These are phyloP conservation scores for Myotis vivesi DNA, from an alignment of 2,797 vertebrate species.

Conservation along the genomic window DNA sequence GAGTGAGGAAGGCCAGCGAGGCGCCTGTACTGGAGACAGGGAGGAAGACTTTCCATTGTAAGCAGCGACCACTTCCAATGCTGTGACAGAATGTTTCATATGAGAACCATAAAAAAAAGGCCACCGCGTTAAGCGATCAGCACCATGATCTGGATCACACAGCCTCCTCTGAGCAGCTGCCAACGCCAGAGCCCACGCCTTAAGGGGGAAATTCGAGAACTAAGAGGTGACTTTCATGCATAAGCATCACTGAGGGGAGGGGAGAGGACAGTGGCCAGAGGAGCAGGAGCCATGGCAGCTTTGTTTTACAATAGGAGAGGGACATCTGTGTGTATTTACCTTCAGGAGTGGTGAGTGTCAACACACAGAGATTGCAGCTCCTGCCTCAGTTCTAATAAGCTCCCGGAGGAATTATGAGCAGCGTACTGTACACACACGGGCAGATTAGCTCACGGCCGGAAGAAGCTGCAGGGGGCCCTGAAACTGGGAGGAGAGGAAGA, in stretches of 20 bases:
- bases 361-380: rapidly evolving
- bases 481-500: not conserved
- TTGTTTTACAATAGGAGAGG: not conserved
- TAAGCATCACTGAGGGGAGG: not conserved
- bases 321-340: not conserved
- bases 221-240: not conserved
- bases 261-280: not conserved
- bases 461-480: not conserved
- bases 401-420: not conserved
- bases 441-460: not conserved
- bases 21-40: not conserved
- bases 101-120: not conserved
- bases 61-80: not conserved
- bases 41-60: not conserved
- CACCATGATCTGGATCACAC: no score
- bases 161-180: rapidly evolving
- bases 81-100: not conserved
- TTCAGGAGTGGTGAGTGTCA: not conserved
- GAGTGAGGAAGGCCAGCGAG: no score
- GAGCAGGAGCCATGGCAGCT: not conserved
- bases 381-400: not conserved
- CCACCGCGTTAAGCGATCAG: not conserved
- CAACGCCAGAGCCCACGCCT: no score
- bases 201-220: no score
- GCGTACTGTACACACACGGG: not conserved